Conservation (phyloP, 2,888 invertebrate genomes). For the Cataglyphis albicans region DNA sequence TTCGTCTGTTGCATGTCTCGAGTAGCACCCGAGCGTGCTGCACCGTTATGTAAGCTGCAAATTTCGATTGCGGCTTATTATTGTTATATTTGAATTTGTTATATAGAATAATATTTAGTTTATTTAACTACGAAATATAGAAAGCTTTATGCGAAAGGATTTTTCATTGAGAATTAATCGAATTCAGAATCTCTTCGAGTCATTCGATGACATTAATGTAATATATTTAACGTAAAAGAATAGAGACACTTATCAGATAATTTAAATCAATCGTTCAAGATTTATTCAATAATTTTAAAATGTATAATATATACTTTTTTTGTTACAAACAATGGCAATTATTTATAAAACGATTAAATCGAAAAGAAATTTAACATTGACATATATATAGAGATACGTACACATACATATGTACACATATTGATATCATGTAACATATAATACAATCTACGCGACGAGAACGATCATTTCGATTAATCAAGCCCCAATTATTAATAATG, state of each 20-base stretch:
- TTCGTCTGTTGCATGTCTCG: constrained; percentile 52
- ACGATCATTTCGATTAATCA: constrained; percentile 52
- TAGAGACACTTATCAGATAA: not conserved
- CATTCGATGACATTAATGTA: not conserved
- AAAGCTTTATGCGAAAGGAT: not conserved
- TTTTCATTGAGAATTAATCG: not conserved
- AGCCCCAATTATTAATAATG: constrained; percentile 53
- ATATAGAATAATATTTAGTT: not conserved
- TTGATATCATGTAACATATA: not conserved
- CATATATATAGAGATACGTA: not conserved
- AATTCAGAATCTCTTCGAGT: not conserved
- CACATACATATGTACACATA: not conserved
- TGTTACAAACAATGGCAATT: not conserved
- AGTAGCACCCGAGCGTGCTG: constrained; percentile 15
- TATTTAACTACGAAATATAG: not conserved
- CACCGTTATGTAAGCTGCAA: constrained; percentile 25
- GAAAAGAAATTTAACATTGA: constrained; percentile 38
- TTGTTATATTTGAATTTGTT: not conserved
- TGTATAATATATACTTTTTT: not conserved
- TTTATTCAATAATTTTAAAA: not conserved
- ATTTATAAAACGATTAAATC: not conserved
- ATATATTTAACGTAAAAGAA: not conserved
- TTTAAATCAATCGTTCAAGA: not conserved
- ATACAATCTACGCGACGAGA: constrained; percentile 6
- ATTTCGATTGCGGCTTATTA: constrained; percentile 35